Base-by-base conservation (phyloP, 2,113 vertebrate species). In the Paracanthobrama guichenoti region DNA sequence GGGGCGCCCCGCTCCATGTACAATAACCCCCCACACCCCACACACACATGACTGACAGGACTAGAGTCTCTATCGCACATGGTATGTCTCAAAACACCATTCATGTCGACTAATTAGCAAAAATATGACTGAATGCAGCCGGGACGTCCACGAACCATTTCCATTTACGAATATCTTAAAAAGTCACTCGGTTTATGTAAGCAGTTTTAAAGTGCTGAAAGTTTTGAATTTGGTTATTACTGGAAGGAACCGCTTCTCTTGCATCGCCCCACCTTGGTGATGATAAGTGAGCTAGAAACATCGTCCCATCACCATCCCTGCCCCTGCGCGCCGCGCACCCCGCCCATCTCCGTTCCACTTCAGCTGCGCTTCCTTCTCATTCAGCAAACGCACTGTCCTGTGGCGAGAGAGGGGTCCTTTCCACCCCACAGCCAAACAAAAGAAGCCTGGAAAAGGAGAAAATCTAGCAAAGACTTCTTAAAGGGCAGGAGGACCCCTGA, bases 341-440 rank as follows among this genome's bases (percentile, higher is more conserved):
- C 74, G 80, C 86, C 84, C 86, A 84, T 85, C 84, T 66, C 76
- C 80, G 46, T 73, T 85, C 86, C 83, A 82, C 86, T 81, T 79
- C 79, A 73, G 84, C 71, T 26, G 81, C 78, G 84, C 84, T 85
- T 85, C 84, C 84, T 85, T 80, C 71, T 73, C 84, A 85, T 85
- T 85, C 84, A 85, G 84, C 69, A 85, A 85, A 85, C 74, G 84
- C 78, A 79, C 84, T 85, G 84, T 85, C 78, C 84, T 85, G 84
- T 85, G 84, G 84, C 84, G 84, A 85, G 84, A 72, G 84, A 81
- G 84, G 66, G 83, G 74, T 78, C 74, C 73, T 77, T 78, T 67
- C 73, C 74, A 77, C 46, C 73, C 74, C 59, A 55, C 74, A 59
- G 83, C 64, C 35, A 53, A 69, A 85, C 84, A 85, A 85, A 85